Conservation (phyloP, 2,113 vertebrate species). For the Zootoca vivipara region DNA sequence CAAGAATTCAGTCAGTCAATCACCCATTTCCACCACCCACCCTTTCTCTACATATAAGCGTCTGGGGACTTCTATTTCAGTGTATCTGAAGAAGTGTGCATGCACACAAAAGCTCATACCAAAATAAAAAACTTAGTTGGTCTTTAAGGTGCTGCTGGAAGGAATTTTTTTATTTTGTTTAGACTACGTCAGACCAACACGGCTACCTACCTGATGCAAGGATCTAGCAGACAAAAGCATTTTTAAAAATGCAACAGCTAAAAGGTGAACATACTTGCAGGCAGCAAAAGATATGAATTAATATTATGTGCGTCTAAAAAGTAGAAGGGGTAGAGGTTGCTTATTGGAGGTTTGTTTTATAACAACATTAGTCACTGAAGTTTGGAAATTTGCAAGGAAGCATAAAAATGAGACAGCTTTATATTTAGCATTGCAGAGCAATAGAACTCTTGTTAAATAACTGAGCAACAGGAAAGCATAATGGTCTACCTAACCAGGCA, state of each 20-base stretch:
- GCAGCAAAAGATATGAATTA: not conserved
- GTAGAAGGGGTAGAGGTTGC: not conserved
- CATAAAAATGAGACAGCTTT: not conserved
- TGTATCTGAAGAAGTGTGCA: too few relatives aligned
- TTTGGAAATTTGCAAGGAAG: not conserved
- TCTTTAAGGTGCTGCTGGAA: too few relatives aligned
- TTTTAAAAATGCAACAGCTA: conserved; percentile 24
- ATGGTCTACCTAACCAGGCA: not conserved
- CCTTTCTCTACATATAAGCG: too few relatives aligned
- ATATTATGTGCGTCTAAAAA: not conserved
- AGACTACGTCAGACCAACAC: too few relatives aligned
- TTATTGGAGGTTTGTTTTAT: not conserved
- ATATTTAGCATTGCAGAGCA: not conserved
- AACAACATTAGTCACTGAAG: not conserved
- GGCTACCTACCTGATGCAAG: too few relatives aligned
- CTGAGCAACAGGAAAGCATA: not conserved
- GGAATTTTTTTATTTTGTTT: too few relatives aligned
- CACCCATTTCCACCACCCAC: too few relatives aligned
- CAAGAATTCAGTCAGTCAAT: too few relatives aligned
- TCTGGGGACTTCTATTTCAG: too few relatives aligned
- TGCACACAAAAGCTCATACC: too few relatives aligned
- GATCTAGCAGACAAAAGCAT: conserved; percentile 21
- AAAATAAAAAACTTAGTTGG: too few relatives aligned
- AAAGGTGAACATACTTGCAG: conserved; percentile 17
- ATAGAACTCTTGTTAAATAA: not conserved